Percentiles rank a stretch among this genome's conserved stretches.
These are phyloP conservation scores for Thalpophila matura DNA, from an alignment of 2,888 invertebrate genomes.

Conservation along the genomic window DNA sequence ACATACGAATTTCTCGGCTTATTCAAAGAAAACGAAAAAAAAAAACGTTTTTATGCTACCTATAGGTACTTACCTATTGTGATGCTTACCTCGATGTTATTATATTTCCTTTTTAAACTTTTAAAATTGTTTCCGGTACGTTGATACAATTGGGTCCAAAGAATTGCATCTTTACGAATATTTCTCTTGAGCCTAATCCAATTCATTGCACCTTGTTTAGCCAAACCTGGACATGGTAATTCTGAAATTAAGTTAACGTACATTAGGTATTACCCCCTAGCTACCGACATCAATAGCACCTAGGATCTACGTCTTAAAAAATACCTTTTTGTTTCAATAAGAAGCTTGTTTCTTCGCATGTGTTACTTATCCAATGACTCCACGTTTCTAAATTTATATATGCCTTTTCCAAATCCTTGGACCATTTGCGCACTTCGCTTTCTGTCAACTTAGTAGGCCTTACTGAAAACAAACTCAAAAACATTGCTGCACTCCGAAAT, in stretches of 20 bases:
- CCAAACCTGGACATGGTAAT: slow-evolving; percentile 12
- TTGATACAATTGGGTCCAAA: slow-evolving; percentile 73
- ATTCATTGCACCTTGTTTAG: slow-evolving; percentile 41
- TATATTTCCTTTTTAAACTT: slow-evolving; percentile 58
- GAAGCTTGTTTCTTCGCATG: slow-evolving; percentile 65
- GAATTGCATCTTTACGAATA: slow-evolving; percentile 69
- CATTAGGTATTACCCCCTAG: not conserved
- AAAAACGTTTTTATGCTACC: too few relatives aligned
- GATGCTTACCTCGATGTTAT: slow-evolving; percentile 57
- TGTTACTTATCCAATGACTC: slow-evolving; percentile 77
- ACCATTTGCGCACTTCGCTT: slow-evolving; percentile 72
- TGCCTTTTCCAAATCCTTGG: slow-evolving; percentile 74
- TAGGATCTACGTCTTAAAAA: not conserved
- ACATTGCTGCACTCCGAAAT: not conserved
- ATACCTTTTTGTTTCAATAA: slow-evolving; percentile 70
- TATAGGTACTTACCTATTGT: too few relatives aligned
- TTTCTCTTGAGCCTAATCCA: slow-evolving; percentile 70
- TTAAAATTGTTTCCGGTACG: slow-evolving; percentile 64
- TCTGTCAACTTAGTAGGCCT: slow-evolving; percentile 52
- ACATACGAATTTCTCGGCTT: not conserved
- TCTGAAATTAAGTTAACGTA: slow-evolving; percentile 26
- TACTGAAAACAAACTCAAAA: slow-evolving; percentile 58
- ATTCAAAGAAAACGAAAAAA: slow-evolving; percentile 17
- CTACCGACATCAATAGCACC: not conserved
- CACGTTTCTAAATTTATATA: slow-evolving; percentile 77